A percentile compares a stretch with the other conserved stretches of the same genome.
These are phyloP conservation scores for Saguinus imperator DNA, from an alignment of 2,113 vertebrate species.

Conservation along the genomic window DNA sequence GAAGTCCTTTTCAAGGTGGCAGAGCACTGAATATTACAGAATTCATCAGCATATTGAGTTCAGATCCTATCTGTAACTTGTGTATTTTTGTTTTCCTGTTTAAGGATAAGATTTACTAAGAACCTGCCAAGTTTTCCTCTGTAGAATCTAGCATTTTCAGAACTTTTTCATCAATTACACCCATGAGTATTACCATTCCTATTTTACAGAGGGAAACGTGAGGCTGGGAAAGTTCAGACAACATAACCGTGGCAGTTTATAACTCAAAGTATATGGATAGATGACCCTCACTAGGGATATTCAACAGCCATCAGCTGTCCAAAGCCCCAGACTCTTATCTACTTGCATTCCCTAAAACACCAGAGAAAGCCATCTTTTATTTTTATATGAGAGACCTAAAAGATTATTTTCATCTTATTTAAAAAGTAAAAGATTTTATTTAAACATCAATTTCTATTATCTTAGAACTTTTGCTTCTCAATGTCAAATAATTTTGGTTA, in stretches of 20 bases:
- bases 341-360: accelerated
- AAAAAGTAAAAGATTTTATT: background rate
- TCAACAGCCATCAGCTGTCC: accelerated
- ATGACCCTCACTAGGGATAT: too few species aligned
- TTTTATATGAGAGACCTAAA: background rate
- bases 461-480: background rate
- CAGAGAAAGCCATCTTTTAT: background rate
- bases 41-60: background rate
- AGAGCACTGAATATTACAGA: background rate
- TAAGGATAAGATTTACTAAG: background rate
- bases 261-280: background rate
- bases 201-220: background rate
- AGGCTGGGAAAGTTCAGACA: background rate
- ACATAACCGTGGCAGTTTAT: accelerated
- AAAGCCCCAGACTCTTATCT: too few species aligned
- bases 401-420: background rate
- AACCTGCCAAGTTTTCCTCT: background rate
- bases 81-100: background rate
- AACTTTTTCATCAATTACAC: background rate
- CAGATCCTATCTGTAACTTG: background rate
- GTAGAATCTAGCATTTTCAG: background rate
- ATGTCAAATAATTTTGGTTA: background rate
- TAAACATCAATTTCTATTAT: background rate
- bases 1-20: background rate
- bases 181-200: background rate